phyloP scores from a whole-genome alignment of 2,113 vertebrate species.

The Choloepus hoffmanni region DNA sequence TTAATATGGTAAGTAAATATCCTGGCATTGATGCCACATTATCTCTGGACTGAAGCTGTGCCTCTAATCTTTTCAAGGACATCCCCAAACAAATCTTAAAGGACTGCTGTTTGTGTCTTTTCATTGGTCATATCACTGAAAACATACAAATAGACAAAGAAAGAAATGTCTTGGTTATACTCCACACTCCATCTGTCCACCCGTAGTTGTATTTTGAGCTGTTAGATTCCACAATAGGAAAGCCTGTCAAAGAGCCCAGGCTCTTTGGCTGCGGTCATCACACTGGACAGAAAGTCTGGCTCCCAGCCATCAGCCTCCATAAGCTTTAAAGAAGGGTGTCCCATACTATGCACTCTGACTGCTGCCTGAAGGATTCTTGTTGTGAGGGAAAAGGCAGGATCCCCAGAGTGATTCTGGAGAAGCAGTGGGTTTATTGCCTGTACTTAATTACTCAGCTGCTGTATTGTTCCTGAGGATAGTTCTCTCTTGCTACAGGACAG shows the following conservation, averaged over 20 bases:
- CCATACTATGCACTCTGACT: background rate
- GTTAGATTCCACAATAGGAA: background rate
- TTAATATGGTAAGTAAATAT: background rate
- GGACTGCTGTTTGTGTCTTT: background rate
- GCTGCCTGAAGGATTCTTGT: background rate
- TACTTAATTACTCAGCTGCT: conserved; percentile 2
- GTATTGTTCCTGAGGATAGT: background rate
- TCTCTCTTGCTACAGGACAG: background rate
- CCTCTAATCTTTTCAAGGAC: background rate
- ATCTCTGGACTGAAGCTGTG: background rate
- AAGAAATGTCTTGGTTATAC: background rate
- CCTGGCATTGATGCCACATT: background rate
- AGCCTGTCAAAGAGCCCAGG: background rate
- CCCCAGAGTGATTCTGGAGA: background rate
- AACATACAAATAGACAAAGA: background rate
- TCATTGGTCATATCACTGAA: background rate
- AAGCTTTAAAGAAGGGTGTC: background rate
- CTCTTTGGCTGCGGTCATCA: background rate
- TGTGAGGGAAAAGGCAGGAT: background rate
- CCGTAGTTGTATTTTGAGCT: background rate
- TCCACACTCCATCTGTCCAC: background rate
- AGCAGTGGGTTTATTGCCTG: background rate
- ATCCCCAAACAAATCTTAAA: background rate
- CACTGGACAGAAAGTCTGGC: background rate
- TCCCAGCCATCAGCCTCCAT: background rate